Base-by-base conservation (phyloP, 2,888 invertebrate species). In the Trachelus iudaicus region DNA sequence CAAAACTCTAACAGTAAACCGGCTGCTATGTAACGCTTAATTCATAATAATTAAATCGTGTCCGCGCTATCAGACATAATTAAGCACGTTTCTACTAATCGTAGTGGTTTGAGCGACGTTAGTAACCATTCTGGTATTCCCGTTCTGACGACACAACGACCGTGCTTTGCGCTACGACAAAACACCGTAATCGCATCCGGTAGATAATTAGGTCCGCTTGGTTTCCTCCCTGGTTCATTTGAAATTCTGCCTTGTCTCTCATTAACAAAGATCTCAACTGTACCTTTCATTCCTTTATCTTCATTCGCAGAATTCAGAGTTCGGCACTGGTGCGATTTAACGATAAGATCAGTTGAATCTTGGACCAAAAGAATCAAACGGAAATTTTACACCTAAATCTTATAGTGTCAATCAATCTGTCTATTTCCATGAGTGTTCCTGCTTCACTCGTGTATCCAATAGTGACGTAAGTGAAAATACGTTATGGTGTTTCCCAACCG, bases 1-100 rank as follows among this genome's bases (percentile, higher is more conserved):
- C 81, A 79, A 79, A 81, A 80, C 81, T 81, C 81, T 81, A 80
- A 76, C 80, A 79, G 56, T 56, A 56, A 56, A 56, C 56, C 56
- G 56, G 56, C 56, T 56, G 9, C 56, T 56, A 56, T 56, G 56
- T 56, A 56, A 56, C 56, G 56, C 56, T 23, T 78, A 77, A 56
- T 78, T 77, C 73, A 76, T 73, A 69, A 80, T 79, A 75, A 76
- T 71, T 78, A 37, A 15, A 69, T 40, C 31, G 34, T 68, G 69
- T 73, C n/a, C 69, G 40, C 34, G 40, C 33, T 30, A 12, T 6
- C 31, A 71, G 71, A 33, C 11, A 23, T 31, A 71, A 71, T 31
- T 33, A 56, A 56, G 56, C 56, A 9, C 56, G 56, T 56, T 56
- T 6, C 23, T 56, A 23, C 23, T 23, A 56, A 23, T 9, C 9